Percentiles rank a stretch among this genome's conserved stretches.
These are phyloP conservation scores for Xyrauchen texanus DNA, from an alignment of 2,113 vertebrate genomes.

Conservation along the genomic window DNA sequence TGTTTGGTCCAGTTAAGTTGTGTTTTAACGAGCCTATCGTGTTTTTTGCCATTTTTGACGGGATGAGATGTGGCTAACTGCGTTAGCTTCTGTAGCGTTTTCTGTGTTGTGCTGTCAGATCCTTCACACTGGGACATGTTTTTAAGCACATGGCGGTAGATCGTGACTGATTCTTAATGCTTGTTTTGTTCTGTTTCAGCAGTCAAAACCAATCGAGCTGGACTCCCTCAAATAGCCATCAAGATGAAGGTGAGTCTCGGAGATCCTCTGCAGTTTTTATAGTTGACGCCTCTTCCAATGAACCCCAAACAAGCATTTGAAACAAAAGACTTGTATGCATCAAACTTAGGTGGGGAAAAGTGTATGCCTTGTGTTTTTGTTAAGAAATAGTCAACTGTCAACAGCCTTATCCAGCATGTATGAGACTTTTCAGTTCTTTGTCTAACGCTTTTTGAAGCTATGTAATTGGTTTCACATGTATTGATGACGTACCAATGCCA, in stretches of 20 bases:
- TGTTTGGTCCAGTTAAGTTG: not conserved
- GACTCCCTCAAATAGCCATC: constrained; percentile 86
- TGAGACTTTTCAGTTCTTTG: no score
- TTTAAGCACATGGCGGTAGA: constrained; percentile 21
- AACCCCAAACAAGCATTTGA: not conserved
- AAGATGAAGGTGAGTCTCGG: constrained; percentile 91
- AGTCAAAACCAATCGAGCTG: constrained; percentile 81
- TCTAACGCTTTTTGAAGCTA: no score
- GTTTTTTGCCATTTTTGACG: constrained; percentile 58
- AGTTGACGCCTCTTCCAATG: constrained; percentile 69
- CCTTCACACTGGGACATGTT: not conserved
- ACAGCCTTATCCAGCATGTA: no score
- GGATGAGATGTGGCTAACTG: constrained; percentile 60
- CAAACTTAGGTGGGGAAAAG: not conserved
- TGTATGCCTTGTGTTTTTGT: not conserved
- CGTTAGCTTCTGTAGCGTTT: constrained; percentile 59
- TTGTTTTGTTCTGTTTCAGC: constrained; percentile 66
- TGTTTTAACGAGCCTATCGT: constrained; percentile 24
- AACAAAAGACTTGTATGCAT: not conserved
- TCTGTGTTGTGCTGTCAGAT: constrained; percentile 25
- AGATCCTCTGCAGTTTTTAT: constrained; percentile 53
- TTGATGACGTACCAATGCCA: no score
- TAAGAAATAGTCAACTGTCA: no score
- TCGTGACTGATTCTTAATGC: constrained; percentile 31
- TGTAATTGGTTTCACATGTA: no score